phyloP scores from a whole-genome alignment of 2,888 invertebrate genomes.

The Scaptodrosophila latifasciaeformis region DNA sequence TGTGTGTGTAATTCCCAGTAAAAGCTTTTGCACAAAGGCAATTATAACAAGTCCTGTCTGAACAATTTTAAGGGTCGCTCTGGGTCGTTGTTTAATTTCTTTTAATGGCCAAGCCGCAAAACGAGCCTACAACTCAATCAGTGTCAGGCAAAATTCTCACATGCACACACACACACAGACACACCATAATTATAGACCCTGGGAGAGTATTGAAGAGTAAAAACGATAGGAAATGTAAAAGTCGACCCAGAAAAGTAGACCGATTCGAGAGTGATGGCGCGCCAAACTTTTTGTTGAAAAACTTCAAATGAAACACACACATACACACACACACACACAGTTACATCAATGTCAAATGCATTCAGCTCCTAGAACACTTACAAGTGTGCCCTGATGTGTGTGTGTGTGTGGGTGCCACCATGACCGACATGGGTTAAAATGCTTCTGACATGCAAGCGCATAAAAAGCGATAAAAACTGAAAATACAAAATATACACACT shows the following conservation, averaged over 20 bases:
- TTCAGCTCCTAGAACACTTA: background rate
- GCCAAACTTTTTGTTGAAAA: conserved; percentile 23
- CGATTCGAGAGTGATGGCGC: too few relatives aligned
- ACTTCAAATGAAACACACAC: conserved; percentile 7
- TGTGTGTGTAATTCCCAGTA: too few relatives aligned
- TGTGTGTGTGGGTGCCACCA: background rate
- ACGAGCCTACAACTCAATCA: background rate
- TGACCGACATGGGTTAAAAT: conserved; percentile 30
- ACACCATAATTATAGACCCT: conserved; percentile 19
- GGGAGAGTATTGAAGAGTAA: conserved; percentile 21
- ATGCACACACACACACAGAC: conserved; percentile 4
- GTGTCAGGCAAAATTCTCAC: background rate
- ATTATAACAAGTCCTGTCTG: conserved; percentile 24
- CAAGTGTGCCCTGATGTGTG: background rate
- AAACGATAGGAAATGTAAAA: too few relatives aligned
- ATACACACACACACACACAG: background rate
- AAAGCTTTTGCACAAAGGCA: conserved; percentile 14
- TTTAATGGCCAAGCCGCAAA: background rate
- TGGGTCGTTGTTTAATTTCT: background rate
- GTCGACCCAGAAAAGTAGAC: conserved; percentile 4
- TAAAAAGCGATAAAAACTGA: background rate
- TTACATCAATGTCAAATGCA: background rate
- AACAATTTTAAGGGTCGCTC: conserved; percentile 12
- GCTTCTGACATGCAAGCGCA: conserved; percentile 50
- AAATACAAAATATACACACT: background rate